Conservation (phyloP, 2,113 vertebrate species). For the Mobula birostris region DNA sequence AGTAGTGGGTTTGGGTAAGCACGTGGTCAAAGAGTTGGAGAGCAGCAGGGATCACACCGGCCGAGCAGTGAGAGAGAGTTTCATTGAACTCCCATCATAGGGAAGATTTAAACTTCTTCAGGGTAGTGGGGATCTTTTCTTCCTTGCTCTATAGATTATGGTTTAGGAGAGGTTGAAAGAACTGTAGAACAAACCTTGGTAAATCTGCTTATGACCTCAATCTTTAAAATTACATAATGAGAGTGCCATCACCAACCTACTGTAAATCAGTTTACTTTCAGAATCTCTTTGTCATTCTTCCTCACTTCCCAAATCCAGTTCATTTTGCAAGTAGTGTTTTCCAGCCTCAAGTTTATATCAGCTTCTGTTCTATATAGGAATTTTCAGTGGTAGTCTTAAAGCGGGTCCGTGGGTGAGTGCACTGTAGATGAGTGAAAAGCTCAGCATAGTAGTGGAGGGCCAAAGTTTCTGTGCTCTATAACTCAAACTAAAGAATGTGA, state of each 20-base stretch:
- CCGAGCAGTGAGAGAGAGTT: no score
- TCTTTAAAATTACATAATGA: not conserved
- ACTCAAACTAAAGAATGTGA: no score
- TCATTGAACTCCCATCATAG: no score
- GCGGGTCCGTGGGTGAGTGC: no score
- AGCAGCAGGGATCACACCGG: no score
- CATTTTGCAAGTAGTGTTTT: not conserved
- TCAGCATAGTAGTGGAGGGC: no score
- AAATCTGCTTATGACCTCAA: not conserved
- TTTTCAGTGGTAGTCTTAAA: no score
- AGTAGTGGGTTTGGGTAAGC: no score
- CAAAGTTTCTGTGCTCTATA: no score
- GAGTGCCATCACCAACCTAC: not conserved
- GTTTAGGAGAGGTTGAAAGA: not conserved
- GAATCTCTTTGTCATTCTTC: not conserved
- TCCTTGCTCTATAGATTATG: not conserved
- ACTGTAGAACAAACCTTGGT: not conserved
- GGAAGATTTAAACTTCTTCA: no score
- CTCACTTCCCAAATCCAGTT: not conserved
- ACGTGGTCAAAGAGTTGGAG: no score
- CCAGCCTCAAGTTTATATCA: not conserved
- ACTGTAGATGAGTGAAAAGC: no score
- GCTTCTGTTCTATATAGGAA: not conserved
- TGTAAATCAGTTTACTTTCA: not conserved
- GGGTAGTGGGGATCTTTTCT: not conserved